phyloP scores from a whole-genome alignment of 1,140 invertebrate species.

The Parasteatoda tepidariorum region DNA sequence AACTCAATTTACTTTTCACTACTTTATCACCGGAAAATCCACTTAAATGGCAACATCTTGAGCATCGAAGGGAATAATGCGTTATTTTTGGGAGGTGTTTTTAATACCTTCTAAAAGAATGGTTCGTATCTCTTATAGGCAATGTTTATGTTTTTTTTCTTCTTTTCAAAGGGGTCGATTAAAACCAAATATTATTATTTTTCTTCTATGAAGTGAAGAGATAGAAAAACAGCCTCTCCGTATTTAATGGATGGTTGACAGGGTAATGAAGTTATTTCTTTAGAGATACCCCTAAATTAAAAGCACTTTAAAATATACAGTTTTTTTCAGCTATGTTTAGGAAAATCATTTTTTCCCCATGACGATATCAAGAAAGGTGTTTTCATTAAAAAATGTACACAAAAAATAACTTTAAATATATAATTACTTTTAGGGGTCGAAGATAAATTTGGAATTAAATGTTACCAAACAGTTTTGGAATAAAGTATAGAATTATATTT shows the following conservation, averaged over 20 bases:
- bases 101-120: neutral
- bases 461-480: too few relatives aligned
- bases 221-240: neutral
- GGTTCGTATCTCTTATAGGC: constrained; percentile 2
- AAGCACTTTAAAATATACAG: neutral
- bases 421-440: too few relatives aligned
- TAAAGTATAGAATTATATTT: too few relatives aligned
- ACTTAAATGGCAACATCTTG: neutral
- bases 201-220: neutral
- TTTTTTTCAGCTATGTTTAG: too few relatives aligned
- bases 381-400: too few relatives aligned
- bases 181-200: constrained; percentile 19
- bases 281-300: constrained; percentile 27
- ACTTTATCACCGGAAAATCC: constrained; percentile 42
- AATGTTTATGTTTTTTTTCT: neutral
- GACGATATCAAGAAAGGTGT: too few relatives aligned
- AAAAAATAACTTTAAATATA: too few relatives aligned
- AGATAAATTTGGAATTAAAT: too few relatives aligned
- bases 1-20: constrained; percentile 42
- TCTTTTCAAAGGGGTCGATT: constrained; percentile 3
- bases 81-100: neutral
- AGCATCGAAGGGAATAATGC: neutral
- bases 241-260: constrained; percentile 29
- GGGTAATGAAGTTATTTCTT: constrained; percentile 34
- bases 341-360: too few relatives aligned